A percentile compares a stretch with the other conserved stretches of the same genome.
Conservation (phyloP, 2,113 vertebrate genomes). For the Nesoenas mayeri region DNA sequence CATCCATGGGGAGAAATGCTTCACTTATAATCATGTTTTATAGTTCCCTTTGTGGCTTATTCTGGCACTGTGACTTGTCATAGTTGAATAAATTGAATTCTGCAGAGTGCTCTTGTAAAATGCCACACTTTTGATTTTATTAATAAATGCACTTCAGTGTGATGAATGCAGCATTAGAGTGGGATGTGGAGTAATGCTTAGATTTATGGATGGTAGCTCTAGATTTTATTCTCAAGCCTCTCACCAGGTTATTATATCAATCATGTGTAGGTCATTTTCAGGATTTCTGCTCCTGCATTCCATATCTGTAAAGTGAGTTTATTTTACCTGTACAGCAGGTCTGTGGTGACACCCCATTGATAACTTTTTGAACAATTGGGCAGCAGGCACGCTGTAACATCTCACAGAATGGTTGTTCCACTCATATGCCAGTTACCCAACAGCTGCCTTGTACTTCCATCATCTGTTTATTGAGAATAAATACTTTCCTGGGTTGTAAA, state of each 20-base stretch:
- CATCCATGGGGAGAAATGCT: not conserved
- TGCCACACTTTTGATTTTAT: not conserved
- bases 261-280: not conserved
- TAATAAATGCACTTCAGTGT: not conserved
- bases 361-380: not conserved
- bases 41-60: slow-evolving; percentile 5
- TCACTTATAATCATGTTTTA: not conserved
- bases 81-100: slow-evolving; percentile 11
- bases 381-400: not conserved
- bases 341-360: not conserved
- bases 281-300: not conserved
- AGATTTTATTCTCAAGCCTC: not conserved
- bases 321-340: not conserved
- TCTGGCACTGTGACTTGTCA: not conserved
- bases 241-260: not conserved
- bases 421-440: not conserved
- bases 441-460: not conserved
- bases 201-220: not conserved
- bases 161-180: not conserved
- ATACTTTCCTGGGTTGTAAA: not conserved
- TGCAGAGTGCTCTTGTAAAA: slow-evolving; percentile 3
- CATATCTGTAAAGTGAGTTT: not conserved
- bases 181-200: not conserved
- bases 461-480: not conserved
- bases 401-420: not conserved